Evolutionary conservation across 2,888 invertebrate species (phyloP), one percentile per base, ranked within the genome.

Genomic region (Amiota communis): DNA sequence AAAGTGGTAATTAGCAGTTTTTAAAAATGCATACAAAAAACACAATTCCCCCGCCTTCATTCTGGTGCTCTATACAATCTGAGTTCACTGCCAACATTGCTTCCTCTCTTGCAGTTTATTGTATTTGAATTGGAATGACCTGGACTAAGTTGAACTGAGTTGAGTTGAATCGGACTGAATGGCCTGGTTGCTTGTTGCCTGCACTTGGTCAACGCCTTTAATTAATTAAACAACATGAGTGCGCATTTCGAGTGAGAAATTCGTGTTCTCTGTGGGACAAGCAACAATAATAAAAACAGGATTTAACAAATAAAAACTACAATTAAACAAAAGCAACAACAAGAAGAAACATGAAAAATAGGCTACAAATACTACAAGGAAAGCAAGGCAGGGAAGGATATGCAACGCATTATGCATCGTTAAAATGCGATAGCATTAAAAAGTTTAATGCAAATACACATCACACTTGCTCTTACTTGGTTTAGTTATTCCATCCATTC

Each of bases 171-270:
- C 1, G n/a, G 53, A 15, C 53, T 4, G 59, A 36, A 36, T 36
- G 3, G 36, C 36, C 36, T 36, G 36, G 10, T 57, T n/a, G 13
- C 15, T 57, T n/a, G 13, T n/a, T 57, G 10, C 17, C 23, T 20
- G 59, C n/a, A 59, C 17, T 53, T 12, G 15, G 12, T 15, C 56
- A 49, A 57, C 49, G 56, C 65, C 61, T 72, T 74, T 76, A 72
- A 78, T 77, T 77, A 74, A 76, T 74, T 73, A 63, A 78, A 67
- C 57, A 64, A 61, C 76, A 72, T 74, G 67, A 71, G 20, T 53
- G 57, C 70, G 61, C 73, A 68, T 36, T 36, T 36, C 36, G 36
- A 36, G 4, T 36, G 36, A 36, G 36, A 36, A 36, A 36, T 36
- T 36, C 36, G 36, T 36, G 36, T 36, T 36, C 36, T 36, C 36